Evolutionary conservation across 2,113 vertebrate species (phyloP).

Genomic region (Calonectris borealis): DNA sequence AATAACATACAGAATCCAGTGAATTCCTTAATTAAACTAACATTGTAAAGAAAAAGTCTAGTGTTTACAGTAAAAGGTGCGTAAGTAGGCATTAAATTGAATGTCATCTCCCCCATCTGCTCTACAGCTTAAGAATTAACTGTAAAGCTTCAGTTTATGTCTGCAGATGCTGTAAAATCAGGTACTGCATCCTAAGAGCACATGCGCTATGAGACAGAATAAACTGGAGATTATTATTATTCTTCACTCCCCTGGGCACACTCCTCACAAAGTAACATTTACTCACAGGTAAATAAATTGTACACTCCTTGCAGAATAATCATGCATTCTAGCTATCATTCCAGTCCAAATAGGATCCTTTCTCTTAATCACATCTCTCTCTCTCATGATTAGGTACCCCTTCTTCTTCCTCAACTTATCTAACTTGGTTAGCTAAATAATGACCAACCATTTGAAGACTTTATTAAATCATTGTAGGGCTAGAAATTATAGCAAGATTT

Average conservation of each 20-base stretch:
- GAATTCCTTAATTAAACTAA: slow-evolving; percentile 38
- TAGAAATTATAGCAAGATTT: neutral
- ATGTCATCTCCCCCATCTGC: slow-evolving; percentile 25
- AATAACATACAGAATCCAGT: neutral
- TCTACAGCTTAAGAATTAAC: slow-evolving; percentile 27
- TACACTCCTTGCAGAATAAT: neutral
- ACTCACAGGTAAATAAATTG: neutral
- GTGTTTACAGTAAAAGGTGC: slow-evolving; percentile 23
- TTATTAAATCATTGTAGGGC: neutral
- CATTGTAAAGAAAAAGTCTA: neutral
- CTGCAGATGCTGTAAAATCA: slow-evolving; percentile 17
- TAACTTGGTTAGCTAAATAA: neutral
- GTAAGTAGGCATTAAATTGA: slow-evolving; percentile 24
- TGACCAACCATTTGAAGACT: neutral
- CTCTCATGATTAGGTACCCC: neutral
- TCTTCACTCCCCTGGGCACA: neutral
- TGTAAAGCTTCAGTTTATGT: neutral
- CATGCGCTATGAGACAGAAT: neutral
- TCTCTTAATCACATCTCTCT: neutral
- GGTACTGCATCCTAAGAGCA: neutral
- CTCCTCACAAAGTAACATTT: neutral
- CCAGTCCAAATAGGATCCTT: neutral
- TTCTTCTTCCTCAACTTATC: neutral
- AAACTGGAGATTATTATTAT: neutral
- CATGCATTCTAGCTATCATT: neutral